Percentiles rank a stretch among this genome's conserved stretches.
phyloP scores from a whole-genome alignment of 2,888 invertebrate species.

The Pollenia angustigena region DNA sequence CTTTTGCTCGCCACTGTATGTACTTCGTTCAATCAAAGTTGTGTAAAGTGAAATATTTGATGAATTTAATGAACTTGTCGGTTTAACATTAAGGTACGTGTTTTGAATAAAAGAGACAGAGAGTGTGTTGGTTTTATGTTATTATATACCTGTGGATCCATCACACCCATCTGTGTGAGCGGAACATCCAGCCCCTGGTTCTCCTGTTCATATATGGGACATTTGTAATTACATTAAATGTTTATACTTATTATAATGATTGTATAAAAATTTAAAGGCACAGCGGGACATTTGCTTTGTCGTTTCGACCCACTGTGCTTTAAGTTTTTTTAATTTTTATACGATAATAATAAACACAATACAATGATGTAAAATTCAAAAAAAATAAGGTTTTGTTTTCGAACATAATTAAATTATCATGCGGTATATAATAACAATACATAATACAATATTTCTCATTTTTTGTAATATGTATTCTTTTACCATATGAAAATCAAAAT shows the following conservation, averaged over 20 bases:
- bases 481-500: too few species aligned
- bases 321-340: background rate
- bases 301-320: constrained; percentile 11
- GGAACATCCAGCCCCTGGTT: constrained; percentile 94
- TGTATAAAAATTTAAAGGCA: constrained; percentile 39
- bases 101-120: constrained; percentile 6
- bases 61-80: constrained; percentile 17
- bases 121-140: constrained; percentile 61
- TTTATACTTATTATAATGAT: constrained; percentile 61
- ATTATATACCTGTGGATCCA: constrained; percentile 92
- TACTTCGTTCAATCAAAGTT: background rate
- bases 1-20: too few species aligned
- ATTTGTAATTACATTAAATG: constrained; percentile 69
- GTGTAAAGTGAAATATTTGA: constrained; percentile 24
- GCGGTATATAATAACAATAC: too few species aligned
- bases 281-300: background rate
- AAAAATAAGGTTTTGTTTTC: too few species aligned
- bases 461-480: too few species aligned
- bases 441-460: too few species aligned
- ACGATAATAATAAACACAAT: too few species aligned
- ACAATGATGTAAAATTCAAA: too few species aligned
- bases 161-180: constrained; percentile 97
- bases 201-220: constrained; percentile 84
- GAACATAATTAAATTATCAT: too few species aligned
- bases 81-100: background rate